phyloP scores from a whole-genome alignment of 2,888 invertebrate species.

The Andrena minutula region DNA sequence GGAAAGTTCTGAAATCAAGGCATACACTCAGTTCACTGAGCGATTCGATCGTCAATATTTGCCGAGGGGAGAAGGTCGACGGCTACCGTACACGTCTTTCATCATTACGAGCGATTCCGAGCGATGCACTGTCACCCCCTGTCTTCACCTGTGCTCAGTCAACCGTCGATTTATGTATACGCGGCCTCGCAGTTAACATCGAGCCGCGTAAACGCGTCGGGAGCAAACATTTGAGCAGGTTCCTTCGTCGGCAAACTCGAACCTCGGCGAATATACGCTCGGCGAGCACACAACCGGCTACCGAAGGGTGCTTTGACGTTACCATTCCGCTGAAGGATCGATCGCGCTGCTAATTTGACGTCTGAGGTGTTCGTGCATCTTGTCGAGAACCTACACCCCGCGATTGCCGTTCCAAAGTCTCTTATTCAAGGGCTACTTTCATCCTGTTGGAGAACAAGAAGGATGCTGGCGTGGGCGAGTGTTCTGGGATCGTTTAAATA shows the following conservation, averaged over 20 bases:
- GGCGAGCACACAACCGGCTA: conserved; percentile 24
- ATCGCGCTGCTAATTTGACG: conserved; percentile 55
- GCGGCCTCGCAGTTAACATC: conserved; percentile 60
- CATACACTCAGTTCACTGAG: not conserved
- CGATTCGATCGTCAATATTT: conserved; percentile 65
- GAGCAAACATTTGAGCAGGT: conserved; percentile 72
- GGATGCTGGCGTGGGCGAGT: not conserved
- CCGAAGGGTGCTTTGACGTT: conserved; percentile 48
- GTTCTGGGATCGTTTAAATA: not conserved
- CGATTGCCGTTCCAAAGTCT: not conserved
- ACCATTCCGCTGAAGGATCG: conserved; percentile 46
- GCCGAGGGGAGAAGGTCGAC: conserved; percentile 41
- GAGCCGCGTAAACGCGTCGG: conserved; percentile 63
- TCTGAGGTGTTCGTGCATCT: conserved; percentile 14
- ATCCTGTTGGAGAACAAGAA: not conserved
- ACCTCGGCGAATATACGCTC: conserved; percentile 44
- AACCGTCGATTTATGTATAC: conserved; percentile 54
- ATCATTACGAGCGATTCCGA: conserved; percentile 50
- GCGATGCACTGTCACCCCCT: conserved; percentile 51
- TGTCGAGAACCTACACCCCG: not conserved
- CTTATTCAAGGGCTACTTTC: not conserved
- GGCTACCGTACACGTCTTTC: conserved; percentile 59
- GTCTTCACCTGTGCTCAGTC: conserved; percentile 61
- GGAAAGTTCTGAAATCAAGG: conserved; percentile 15
- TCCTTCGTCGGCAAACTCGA: conserved; percentile 63